These are phyloP conservation scores for Steromphala cineraria DNA, from an alignment of 2,888 invertebrate genomes.

Conservation along the genomic window DNA sequence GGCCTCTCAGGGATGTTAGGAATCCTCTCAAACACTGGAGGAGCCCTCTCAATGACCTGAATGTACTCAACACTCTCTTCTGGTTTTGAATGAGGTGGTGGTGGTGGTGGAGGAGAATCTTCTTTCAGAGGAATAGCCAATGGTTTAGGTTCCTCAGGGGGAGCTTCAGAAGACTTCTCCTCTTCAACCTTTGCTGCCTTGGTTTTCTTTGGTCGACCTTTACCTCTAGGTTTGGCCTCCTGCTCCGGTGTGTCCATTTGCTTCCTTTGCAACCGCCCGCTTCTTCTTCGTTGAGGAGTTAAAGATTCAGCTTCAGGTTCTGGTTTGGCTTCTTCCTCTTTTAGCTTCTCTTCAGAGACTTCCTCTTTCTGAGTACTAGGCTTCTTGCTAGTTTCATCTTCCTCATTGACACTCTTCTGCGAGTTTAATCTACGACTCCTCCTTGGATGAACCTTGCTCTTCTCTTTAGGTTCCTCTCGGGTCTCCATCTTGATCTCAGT, in stretches of 20 bases:
- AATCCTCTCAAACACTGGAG: neutral
- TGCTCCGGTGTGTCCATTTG: neutral
- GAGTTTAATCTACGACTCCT: neutral
- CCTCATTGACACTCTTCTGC: neutral
- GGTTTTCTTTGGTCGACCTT: neutral
- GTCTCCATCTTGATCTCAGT: neutral
- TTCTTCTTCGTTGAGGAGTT: neutral
- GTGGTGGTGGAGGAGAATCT: neutral
- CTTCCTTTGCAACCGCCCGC: constrained; percentile 13
- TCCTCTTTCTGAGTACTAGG: neutral
- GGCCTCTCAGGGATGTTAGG: neutral
- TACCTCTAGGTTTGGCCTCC: neutral
- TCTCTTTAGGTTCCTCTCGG: too few relatives aligned
- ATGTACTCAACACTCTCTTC: neutral
- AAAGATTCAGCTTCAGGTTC: neutral
- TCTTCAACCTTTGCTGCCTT: neutral
- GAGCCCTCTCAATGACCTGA: neutral
- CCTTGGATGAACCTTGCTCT: neutral
- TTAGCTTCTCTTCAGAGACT: neutral
- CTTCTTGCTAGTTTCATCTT: neutral
- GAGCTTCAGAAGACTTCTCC: neutral
- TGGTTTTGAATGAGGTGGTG: neutral
- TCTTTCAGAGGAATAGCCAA: too few relatives aligned
- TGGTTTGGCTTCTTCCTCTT: neutral
- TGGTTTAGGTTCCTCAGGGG: neutral